Evolutionary conservation across 1,140 invertebrate species (phyloP), one percentile per base, ranked within the genome.

Genomic region (Euwallacea fornicatus): DNA sequence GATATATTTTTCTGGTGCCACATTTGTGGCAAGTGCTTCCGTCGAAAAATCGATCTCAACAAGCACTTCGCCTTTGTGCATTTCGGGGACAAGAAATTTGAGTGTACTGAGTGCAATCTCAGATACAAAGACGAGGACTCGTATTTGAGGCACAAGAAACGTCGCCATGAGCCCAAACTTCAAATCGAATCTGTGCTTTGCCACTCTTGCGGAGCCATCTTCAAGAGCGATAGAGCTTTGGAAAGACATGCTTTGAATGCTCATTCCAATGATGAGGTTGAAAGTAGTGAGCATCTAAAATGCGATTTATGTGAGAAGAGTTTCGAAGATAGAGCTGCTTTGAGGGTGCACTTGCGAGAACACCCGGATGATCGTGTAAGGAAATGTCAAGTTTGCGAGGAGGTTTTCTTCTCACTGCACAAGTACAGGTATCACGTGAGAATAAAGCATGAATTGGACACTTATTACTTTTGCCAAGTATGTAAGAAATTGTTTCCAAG

Each of bases 401-500:
- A 53, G 41, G 7, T n/a, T 2, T 64, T 64, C 46, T 64, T 53
- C 13, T 7, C 7, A 7, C 16, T 64, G 21, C 15, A 15, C 7
- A n/a, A 63, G 8, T 63, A 46, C 11, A 44, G 44, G n/a, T 3
- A 47, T 11, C 62, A 64, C 46, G 11, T 64, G 47, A 8, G 46
- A 33, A 21, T 47, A 9, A 64, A 42, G 7, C 62, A 64, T 53
- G n/a, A 3, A 21, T 33, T 33, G 21, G 16, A 50, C 6, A 9
- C 6, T 21, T 9, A 7, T 50, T 6, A 11, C 6, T 10, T 44
- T 2, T 66, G 65, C 41, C 41, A 42, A n/a, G 70, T 78, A 21
- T 76, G 73, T 47, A 59, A 53, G 0, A 73, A 71, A 50, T 54
- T 44, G 10, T 75, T 73, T 69, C 15, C 66, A 54, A 68, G 62